These are phyloP conservation scores for Drosophila biarmipes DNA, from an alignment of 1,140 invertebrate species.

Conservation along the genomic window DNA sequence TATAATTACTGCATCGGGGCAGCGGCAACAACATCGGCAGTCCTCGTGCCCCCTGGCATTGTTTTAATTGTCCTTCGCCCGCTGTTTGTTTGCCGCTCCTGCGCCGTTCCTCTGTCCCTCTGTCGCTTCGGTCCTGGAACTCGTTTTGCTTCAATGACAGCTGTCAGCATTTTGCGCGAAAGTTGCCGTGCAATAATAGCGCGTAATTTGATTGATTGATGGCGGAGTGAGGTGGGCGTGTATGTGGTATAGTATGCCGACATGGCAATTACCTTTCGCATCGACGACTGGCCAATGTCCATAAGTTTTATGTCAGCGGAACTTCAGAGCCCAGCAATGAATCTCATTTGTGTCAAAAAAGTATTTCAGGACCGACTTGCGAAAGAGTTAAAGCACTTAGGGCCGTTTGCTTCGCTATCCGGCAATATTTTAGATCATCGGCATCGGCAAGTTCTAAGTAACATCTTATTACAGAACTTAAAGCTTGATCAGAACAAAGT, in stretches of 20 bases:
- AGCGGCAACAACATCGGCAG: constrained; percentile 7
- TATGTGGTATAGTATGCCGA: too few relatives aligned
- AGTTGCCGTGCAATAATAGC: constrained; percentile 46
- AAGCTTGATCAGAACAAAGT: background rate
- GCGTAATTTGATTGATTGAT: constrained; percentile 64
- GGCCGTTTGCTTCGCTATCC: too few relatives aligned
- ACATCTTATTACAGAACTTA: too few relatives aligned
- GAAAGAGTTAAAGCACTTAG: too few relatives aligned
- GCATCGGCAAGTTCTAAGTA: too few relatives aligned
- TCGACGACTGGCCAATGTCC: constrained; percentile 1
- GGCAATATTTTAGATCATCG: too few relatives aligned
- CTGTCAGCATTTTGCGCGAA: constrained; percentile 50
- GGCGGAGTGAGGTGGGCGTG: background rate
- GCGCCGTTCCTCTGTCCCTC: background rate
- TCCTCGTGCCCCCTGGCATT: background rate
- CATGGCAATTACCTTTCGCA: constrained; percentile 1
- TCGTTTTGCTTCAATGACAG: constrained; percentile 50
- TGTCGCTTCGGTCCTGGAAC: constrained; percentile 5
- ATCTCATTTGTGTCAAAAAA: too few relatives aligned
- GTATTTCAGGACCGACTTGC: too few relatives aligned
- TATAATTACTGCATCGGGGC: constrained; percentile 49
- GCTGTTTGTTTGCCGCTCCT: constrained; percentile 40
- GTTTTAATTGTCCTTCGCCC: constrained; percentile 41
- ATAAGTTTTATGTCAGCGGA: background rate
- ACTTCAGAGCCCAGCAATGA: background rate